Evolutionary conservation across 1,140 invertebrate species (phyloP), one percentile per base, ranked within the genome.

Genomic region (Bombus ignitus): DNA sequence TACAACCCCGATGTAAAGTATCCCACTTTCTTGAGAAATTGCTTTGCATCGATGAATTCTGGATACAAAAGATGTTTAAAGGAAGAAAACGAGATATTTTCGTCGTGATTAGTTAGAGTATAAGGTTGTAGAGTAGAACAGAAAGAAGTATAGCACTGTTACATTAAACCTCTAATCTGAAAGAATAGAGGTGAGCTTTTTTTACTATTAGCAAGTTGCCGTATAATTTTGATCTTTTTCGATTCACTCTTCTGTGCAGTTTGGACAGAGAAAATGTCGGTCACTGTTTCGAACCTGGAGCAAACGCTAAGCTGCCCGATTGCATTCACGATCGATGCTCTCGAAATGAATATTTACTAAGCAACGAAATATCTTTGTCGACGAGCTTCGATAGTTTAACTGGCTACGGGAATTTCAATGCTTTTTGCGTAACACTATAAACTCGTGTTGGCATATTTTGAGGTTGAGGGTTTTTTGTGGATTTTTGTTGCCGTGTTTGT

Each of bases 301-400:
- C 25, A 42, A 28, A 42, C 10, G 1, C 9, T 71, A 71, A 71
- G 37, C 37, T 53, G 18, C 18, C 37, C 70, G 25, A 71, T 71
- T 42, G 42, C 70, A 71, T 71, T 42, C 70, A 71, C 25, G 70
- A 71, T 71, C 70, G 70, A 42, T 71, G 37, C 37, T 71, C 37
- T 28, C 39, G 37, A 71, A 42, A 71, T 71, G 39, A 71, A 71
- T 71, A 71, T 71, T 71, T 42, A 71, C 70, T 25, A 35, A 71
- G 70, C 70, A 42, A 25, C 37, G 70, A 35, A 32, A 71, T 71
- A 37, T 71, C 68, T 28, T 71, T 5, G 37, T 42, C 47, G 70
- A 71, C 3, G 25, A 13, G 70, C 18, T 8, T 53, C 18, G 18
- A 8, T 53, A 22, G 18, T 53, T 53, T 53, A 53, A 42, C 37